A percentile compares a stretch with the other conserved stretches of the same genome.
These are phyloP conservation scores for Conger conger DNA, from an alignment of 2,113 vertebrate genomes.

Conservation along the genomic window DNA sequence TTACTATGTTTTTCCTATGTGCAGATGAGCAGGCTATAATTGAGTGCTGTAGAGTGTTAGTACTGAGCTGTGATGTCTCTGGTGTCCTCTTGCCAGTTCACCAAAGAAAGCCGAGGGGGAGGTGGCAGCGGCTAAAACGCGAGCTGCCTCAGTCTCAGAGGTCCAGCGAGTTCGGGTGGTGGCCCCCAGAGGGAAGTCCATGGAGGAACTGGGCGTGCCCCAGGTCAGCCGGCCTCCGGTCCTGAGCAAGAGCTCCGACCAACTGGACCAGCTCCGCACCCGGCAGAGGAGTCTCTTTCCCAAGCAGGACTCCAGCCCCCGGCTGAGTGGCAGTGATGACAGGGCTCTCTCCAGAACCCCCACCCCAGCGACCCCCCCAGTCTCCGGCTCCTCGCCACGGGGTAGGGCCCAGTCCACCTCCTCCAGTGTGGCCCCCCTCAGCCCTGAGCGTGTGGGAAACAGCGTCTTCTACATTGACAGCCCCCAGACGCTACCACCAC, in stretches of 20 bases:
- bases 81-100: conserved; percentile 37
- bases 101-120: conserved; percentile 39
- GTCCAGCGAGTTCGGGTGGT: conserved; percentile 47
- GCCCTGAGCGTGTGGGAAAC: conserved; percentile 36
- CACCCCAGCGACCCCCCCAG: conserved; percentile 43
- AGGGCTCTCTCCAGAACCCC: conserved; percentile 19
- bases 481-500: conserved; percentile 28
- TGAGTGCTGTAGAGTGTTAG: not conserved
- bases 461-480: conserved; percentile 34
- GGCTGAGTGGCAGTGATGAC: not conserved
- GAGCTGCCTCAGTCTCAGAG: conserved; percentile 27
- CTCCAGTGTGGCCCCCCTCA: conserved; percentile 23
- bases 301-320: conserved; percentile 45
- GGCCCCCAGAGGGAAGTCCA: conserved; percentile 68
- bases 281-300: conserved; percentile 28
- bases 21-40: no score
- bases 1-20: no score
- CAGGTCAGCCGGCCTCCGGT: conserved; percentile 42
- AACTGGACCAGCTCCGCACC: conserved; percentile 55
- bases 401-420: conserved; percentile 35
- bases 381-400: conserved; percentile 27
- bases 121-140: conserved; percentile 20
- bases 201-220: conserved; percentile 67
- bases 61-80: not conserved
- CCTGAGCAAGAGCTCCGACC: conserved; percentile 72